Percentiles rank a stretch among this genome's conserved stretches.
phyloP scores from a whole-genome alignment of 1,140 invertebrate species.

The Notospermus geniculatus region DNA sequence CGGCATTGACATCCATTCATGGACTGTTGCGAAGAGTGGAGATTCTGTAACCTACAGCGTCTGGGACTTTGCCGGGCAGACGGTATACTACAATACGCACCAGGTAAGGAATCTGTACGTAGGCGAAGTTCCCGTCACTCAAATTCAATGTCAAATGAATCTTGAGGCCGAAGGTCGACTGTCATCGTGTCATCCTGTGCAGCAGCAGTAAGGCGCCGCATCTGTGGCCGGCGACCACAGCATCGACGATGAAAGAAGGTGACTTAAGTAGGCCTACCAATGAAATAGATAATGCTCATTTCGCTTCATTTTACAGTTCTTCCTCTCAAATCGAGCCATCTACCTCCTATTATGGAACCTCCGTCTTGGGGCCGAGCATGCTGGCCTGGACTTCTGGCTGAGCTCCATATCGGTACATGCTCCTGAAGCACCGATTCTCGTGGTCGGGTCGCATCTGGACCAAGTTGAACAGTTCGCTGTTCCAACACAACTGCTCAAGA shows the following conservation, averaged over 20 bases:
- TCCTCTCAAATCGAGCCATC: conserved; percentile 50
- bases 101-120: conserved; percentile 38
- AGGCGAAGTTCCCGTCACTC: too few relatives aligned
- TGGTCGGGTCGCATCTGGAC: conserved; percentile 52
- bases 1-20: conserved; percentile 53
- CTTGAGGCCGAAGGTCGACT: too few relatives aligned
- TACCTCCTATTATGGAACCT: conserved; percentile 54
- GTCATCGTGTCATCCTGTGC: too few relatives aligned
- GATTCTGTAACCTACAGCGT: conserved; percentile 46
- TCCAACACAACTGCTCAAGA: conserved; percentile 38
- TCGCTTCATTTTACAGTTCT: conserved; percentile 42
- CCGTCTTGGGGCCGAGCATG: conserved; percentile 50
- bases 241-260: too few relatives aligned
- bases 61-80: conserved; percentile 56
- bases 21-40: conserved; percentile 40
- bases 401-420: conserved; percentile 52
- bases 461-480: conserved; percentile 47
- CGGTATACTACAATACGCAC: conserved; percentile 56
- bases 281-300: not conserved
- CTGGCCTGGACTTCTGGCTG: conserved; percentile 52
- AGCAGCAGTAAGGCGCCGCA: too few relatives aligned
- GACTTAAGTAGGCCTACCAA: not conserved
- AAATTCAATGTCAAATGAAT: too few relatives aligned
- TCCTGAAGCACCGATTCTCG: conserved; percentile 49
- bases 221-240: too few relatives aligned